A percentile compares a stretch with the other conserved stretches of the same genome.
Conservation (phyloP, 2,113 vertebrate genomes). For the Acinonyx jubatus region DNA sequence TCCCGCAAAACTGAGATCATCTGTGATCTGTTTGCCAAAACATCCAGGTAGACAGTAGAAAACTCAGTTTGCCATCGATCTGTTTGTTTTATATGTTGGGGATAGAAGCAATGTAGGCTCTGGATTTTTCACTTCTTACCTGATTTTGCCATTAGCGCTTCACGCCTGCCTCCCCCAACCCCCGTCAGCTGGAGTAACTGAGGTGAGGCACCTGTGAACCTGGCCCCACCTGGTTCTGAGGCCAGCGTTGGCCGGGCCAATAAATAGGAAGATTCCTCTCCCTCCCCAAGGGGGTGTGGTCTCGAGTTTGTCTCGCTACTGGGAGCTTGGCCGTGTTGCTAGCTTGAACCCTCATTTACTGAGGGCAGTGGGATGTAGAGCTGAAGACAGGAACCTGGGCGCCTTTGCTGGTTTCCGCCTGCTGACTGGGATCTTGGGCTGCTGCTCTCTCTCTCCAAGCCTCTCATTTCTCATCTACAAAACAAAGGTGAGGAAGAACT, state of each 20-base stretch:
- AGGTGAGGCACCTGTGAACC: background rate
- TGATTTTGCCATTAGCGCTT: background rate
- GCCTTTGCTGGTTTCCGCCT: background rate
- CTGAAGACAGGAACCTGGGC: background rate
- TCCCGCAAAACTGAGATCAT: background rate
- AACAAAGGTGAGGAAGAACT: background rate
- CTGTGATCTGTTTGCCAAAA: background rate
- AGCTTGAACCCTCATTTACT: background rate
- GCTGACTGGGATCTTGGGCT: background rate
- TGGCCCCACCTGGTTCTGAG: background rate
- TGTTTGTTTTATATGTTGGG: background rate
- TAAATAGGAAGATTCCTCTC: background rate
- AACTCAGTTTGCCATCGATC: background rate
- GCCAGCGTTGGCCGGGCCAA: background rate
- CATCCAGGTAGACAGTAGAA: background rate
- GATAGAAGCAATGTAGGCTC: background rate
- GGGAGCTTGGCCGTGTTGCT: fast-evolving
- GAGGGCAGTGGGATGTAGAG: background rate
- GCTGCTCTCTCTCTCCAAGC: background rate
- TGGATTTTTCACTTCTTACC: background rate
- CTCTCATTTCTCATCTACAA: background rate
- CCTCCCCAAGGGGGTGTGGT: background rate
- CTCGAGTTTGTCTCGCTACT: background rate
- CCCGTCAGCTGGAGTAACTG: background rate
- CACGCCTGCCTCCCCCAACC: background rate